Base-by-base conservation (phyloP, 2,797 vertebrate genomes). In the Enteromius thamalakanensis region DNA sequence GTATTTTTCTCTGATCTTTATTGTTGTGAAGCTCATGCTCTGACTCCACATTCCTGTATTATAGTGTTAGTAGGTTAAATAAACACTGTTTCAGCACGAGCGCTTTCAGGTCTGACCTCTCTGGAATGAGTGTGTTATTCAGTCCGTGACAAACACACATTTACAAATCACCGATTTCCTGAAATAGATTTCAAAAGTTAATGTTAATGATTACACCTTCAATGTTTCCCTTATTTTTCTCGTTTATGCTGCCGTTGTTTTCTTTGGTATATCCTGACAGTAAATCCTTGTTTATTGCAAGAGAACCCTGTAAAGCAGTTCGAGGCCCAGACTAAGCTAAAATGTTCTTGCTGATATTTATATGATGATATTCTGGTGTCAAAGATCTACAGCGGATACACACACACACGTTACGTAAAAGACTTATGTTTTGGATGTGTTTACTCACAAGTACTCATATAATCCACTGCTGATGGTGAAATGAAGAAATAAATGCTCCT, bases 141-240 rank as follows among this genome's bases (percentile, higher is more conserved):
- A 70, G 62, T 84, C 67, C 49, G 4, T 29, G 37, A 42, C 77
- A 78, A 49, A 53, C 49, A 40, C 37, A 26, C 47, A 34, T 47
- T 47, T 29, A 67, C 49, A 32, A 67, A 45, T 64, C 64, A 23
- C 42, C 77, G 68, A 79, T 42, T 67, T 67, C n/a, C 65, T 76
- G 15, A 85, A 45, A 26, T 32, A 53, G 55, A 65, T 80, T 60
- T 53, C 21, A 21, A 37, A 83, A 72, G 21, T n/a, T n/a, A n/a
- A n/a, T n/a, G 81, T 87, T 80, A 87, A 84, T 86, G 58, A 85
- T 67, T 65, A 34, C 12, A 14, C 11, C 23, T 2, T 60, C 23
- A 60, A 60, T 6, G 4, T 26, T 60, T 26, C 4, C 11, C 14
- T 60, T 15, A 11, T 21, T 3, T n/a, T 17, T 26, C 3, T 37